phyloP scores from a whole-genome alignment of 1,140 invertebrate species.

The Macrobrachium nipponense region DNA sequence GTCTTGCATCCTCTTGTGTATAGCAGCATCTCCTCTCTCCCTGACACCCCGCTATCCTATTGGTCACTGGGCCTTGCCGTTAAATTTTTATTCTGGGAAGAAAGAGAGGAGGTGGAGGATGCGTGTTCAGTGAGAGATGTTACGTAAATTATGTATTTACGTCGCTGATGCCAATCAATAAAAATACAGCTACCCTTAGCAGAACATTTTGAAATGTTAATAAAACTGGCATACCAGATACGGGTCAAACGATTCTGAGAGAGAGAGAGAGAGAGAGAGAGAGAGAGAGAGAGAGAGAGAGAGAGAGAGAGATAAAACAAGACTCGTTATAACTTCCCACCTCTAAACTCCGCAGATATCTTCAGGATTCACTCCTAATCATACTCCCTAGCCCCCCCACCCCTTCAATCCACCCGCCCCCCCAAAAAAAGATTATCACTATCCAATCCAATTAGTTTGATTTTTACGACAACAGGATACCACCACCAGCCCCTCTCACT shows the following conservation, averaged over 20 bases:
- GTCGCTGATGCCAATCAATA: too few species aligned
- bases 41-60: not conserved
- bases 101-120: not conserved
- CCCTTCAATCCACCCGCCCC: too few species aligned
- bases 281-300: not conserved
- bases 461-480: slow-evolving; percentile 25
- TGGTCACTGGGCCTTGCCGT: too few species aligned
- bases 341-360: too few species aligned
- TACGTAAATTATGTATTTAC: too few species aligned
- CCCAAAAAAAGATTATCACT: too few species aligned
- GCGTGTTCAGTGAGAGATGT: not conserved
- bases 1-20: slow-evolving; percentile 27
- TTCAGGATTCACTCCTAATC: too few species aligned
- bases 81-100: not conserved
- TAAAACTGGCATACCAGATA: not conserved
- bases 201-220: not conserved
- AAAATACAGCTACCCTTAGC: too few species aligned
- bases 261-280: slow-evolving; percentile 5
- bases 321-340: not conserved
- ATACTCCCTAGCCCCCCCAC: too few species aligned
- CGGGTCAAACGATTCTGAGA: not conserved
- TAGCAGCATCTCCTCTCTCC: not conserved
- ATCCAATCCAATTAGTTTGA: too few species aligned
- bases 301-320: not conserved
- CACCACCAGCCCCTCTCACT: not conserved